These are phyloP conservation scores for Calameuta pallipes DNA, from an alignment of 2,888 invertebrate genomes.

Conservation along the genomic window DNA sequence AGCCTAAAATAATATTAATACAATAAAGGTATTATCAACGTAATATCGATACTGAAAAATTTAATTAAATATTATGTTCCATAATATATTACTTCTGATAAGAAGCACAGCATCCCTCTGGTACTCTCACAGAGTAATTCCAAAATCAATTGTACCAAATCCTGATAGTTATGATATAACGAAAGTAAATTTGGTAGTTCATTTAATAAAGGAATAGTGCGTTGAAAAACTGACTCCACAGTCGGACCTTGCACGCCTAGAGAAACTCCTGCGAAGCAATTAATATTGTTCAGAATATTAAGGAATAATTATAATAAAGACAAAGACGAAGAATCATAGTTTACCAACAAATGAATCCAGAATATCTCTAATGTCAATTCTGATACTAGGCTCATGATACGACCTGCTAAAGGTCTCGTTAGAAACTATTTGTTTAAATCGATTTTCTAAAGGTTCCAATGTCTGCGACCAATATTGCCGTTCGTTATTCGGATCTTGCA, in stretches of 20 bases:
- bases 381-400: constrained; percentile 73
- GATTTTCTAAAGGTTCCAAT: constrained; percentile 68
- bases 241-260: constrained; percentile 71
- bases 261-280: constrained; percentile 69
- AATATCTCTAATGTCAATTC: constrained; percentile 78
- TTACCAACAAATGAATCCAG: constrained; percentile 78
- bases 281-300: neutral
- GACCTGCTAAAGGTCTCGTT: constrained; percentile 69
- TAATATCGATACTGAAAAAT: neutral
- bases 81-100: constrained; percentile 57
- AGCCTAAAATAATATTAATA: constrained; percentile 54
- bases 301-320: neutral
- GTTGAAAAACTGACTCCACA: constrained; percentile 70
- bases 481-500: constrained; percentile 50
- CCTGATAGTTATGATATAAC: constrained; percentile 82
- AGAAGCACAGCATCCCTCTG: constrained; percentile 76
- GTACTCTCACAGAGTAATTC: constrained; percentile 80
- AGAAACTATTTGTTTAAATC: constrained; percentile 69
- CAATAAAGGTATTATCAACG: neutral
- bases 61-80: neutral
- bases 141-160: constrained; percentile 80
- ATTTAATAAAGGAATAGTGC: constrained; percentile 74
- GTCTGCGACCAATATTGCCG: constrained; percentile 48
- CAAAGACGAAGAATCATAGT: constrained; percentile 1
- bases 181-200: constrained; percentile 78